Conservation (phyloP, 2,797 vertebrate genomes). For the Sebastolobus alascanus region DNA sequence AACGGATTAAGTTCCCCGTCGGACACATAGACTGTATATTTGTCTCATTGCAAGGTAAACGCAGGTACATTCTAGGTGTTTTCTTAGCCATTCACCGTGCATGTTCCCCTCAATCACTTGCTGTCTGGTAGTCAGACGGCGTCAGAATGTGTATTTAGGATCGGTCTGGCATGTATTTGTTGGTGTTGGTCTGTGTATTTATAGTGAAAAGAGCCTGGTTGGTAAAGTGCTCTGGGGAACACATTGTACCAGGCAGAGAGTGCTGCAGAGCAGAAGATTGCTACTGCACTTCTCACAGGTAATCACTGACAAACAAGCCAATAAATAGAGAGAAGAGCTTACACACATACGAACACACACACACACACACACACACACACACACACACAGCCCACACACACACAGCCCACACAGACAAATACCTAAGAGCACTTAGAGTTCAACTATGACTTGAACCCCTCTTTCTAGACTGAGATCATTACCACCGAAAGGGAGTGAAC, state of each 20-base stretch:
- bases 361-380: slow-evolving; percentile 14
- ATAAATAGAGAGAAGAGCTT: slow-evolving; percentile 35
- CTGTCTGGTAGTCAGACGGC: slow-evolving; percentile 14
- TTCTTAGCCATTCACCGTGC: background rate
- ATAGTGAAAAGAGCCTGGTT: slow-evolving; percentile 39
- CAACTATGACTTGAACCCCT: slow-evolving; percentile 30
- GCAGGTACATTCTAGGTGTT: background rate
- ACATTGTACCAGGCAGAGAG: slow-evolving; percentile 52
- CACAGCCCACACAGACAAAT: slow-evolving; percentile 5
- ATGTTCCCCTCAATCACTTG: slow-evolving; percentile 1
- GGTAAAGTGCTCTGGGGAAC: slow-evolving; percentile 56
- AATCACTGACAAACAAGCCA: slow-evolving; percentile 57
- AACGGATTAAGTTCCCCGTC: background rate
- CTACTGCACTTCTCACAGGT: slow-evolving; percentile 54
- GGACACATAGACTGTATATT: no score
- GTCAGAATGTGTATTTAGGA: slow-evolving; percentile 25
- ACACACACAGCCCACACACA: background rate
- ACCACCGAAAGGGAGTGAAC: slow-evolving; percentile 31
- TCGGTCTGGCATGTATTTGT: slow-evolving; percentile 36
- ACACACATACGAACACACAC: background rate
- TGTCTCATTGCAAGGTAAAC: background rate
- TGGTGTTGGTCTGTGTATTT: slow-evolving; percentile 47
- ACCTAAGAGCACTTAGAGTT: slow-evolving; percentile 34
- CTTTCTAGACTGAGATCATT: slow-evolving; percentile 42
- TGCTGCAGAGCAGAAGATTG: slow-evolving; percentile 58